Base-by-base conservation (phyloP, 2,113 vertebrate genomes). In the Lanius ludovicianus region DNA sequence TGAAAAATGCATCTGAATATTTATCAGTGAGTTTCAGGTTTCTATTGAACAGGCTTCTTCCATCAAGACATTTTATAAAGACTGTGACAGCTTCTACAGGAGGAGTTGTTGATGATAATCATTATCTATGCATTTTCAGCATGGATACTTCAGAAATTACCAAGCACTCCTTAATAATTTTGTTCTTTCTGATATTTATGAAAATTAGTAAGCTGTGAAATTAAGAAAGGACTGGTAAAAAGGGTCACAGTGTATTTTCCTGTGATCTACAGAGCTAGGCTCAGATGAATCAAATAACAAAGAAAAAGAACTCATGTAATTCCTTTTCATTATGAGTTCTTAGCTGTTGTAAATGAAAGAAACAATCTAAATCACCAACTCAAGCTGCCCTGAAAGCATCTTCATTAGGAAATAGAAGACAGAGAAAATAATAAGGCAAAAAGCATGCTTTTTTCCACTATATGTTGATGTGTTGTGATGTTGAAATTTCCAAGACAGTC, bases 141-240 rank as follows among this genome's bases (percentile, higher is more conserved):
- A 83, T 39, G 59, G 77, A 68, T 93, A 93, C 35, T 84, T 92
- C 2, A 1, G 63, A 92, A 92, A 90, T 91, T 90, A 83, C 42
- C 0, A 0, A 93, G 12, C 21, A 77, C 33, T 87, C 59, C 55
- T 79, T 64, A 83, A 77, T 79, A 80, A 74, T 89, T 95, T 74
- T 78, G 22, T 78, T 84, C 84, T 87, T 89, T 74, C 47, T 65
- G 44, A 37, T 92, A 91, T 89, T 90, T 92, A 64, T 79, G 84
- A 89, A 77, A 91, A 95, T 87, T 59, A 57, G 64, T 79, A 73
- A 94, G 84, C 75, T 80, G 52, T 64, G 55, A 96, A 95, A 92
- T n/a, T 16, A 77, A 74, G 71, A 76, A 76, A 86, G 50, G 55
- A 70, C 33, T 77, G 11, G 5, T 59, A 74, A 70, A 87, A 88